Conservation (phyloP, 53 echinoderm and acorn worm genomes). For the Holothuria leucospilota region DNA sequence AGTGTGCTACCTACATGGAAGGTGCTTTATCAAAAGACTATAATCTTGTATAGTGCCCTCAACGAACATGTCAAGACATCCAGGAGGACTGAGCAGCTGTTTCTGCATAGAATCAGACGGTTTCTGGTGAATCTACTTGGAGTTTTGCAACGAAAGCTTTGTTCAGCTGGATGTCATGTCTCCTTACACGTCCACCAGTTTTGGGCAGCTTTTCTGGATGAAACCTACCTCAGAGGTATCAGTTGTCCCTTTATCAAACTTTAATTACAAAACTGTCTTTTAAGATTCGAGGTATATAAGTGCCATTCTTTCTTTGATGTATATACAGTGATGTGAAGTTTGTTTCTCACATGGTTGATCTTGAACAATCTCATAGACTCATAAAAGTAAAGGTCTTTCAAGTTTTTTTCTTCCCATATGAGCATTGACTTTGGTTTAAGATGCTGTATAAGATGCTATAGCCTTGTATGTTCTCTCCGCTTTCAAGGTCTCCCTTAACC, state of each 20-base stretch:
- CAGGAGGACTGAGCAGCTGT: not conserved
- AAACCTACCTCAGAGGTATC: constrained; percentile 18
- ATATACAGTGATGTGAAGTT: no score
- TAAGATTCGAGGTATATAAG: no score
- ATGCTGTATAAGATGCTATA: no score
- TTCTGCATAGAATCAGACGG: not conserved
- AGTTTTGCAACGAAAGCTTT: constrained; percentile 24
- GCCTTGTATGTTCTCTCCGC: no score
- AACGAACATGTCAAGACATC: constrained; percentile 2
- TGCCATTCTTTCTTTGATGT: not conserved
- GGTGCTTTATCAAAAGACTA: constrained; percentile 33
- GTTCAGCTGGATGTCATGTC: constrained; percentile 9
- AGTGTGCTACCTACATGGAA: constrained; percentile 34
- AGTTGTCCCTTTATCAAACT: not conserved
- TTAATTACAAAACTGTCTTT: not conserved
- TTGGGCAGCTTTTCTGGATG: constrained; percentile 31
- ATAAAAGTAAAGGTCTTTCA: no score
- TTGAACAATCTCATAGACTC: no score
- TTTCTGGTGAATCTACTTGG: constrained; percentile 25
- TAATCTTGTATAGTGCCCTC: constrained; percentile 20
- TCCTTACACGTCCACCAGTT: constrained; percentile 23
- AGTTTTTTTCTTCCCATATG: no score
- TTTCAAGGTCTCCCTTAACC: no score
- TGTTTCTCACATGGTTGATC: no score
- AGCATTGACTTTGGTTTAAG: no score